Evolutionary conservation across 2,797 vertebrate genomes (phyloP), one percentile per base, ranked within the genome.

Genomic region (Parotocinclus haroldoi): DNA sequence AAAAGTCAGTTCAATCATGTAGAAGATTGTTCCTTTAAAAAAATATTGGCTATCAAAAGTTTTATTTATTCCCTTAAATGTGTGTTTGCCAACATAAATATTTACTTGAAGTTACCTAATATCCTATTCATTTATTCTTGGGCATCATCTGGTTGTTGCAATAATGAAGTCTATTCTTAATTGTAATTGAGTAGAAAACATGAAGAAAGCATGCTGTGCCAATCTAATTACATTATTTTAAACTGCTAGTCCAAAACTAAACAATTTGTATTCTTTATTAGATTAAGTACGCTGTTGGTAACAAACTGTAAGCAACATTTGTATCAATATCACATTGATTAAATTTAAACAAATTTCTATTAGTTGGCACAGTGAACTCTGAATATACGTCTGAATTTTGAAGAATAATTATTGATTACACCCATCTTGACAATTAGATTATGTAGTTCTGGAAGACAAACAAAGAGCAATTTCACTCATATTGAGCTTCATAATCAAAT

Each of bases 301-400:
- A 84, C 82, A 83, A 74, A 74, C 74, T 90, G 86, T 84, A 81
- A 85, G 88, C 84, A 55, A 55, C 80, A 80, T 88, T 85, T 83
- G 79, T 85, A 84, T 86, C 84, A 86, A 89, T 89, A 87, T 88
- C 83, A 79, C 89, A 90, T 90, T 89, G 86, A 90, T 91, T 83
- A 86, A 82, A 89, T 90, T 89, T 89, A 84, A 86, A 88, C 89
- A 86, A 82, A 84, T 86, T 86, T 83, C 84, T 86, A 78, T 87
- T 80, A 83, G 80, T 79, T 84, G 77, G 82, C 83, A 81, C 83
- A 86, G 80, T 80, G 81, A 78, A 84, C 81, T 80, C 40, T 71
- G 76, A 69, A 79, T 82, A 79, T 85, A n/a, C 17, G 42, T 59
- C 59, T 51, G 37, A 42, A 9, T 4, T 42, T 27, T 27, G 27